Evolutionary conservation across 2,113 vertebrate species (phyloP).

Genomic region (Herpetotheres cachinnans): DNA sequence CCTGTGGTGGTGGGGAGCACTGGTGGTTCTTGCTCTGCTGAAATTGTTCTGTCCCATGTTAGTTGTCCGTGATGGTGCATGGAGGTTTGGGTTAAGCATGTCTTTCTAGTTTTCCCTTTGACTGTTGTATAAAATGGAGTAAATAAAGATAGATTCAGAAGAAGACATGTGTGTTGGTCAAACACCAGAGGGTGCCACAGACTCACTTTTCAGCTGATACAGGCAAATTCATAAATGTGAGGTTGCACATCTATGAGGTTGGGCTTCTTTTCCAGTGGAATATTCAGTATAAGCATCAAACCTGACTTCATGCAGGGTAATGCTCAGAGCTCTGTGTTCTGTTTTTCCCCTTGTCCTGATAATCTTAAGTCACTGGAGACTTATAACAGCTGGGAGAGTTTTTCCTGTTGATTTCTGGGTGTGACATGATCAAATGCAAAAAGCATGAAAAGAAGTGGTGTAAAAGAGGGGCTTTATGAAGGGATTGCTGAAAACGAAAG

Average conservation of each 20-base stretch:
- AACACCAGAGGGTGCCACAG: slow-evolving; percentile 78
- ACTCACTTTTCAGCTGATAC: slow-evolving; percentile 21
- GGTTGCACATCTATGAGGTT: neutral
- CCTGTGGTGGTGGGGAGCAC: accelerated
- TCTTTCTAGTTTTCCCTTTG: neutral
- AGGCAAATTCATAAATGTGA: neutral
- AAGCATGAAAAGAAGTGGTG: neutral
- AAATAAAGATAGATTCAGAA: neutral
- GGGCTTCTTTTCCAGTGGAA: neutral
- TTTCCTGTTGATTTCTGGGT: neutral
- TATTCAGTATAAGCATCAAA: neutral
- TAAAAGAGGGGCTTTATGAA: neutral
- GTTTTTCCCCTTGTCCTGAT: neutral
- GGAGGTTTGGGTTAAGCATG: neutral
- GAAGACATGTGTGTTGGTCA: neutral
- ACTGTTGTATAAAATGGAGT: neutral
- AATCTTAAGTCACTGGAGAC: neutral
- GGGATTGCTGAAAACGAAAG: neutral
- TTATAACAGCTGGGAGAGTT: neutral
- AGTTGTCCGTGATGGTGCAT: neutral
- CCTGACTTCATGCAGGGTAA: neutral
- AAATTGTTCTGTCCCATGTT: neutral
- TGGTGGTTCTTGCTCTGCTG: neutral
- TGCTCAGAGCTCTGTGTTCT: neutral
- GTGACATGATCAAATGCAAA: neutral